These are phyloP conservation scores for Oscarella lobularis DNA, from an alignment of 37 sponge, comb jelly and placozoan species.

Conservation along the genomic window DNA sequence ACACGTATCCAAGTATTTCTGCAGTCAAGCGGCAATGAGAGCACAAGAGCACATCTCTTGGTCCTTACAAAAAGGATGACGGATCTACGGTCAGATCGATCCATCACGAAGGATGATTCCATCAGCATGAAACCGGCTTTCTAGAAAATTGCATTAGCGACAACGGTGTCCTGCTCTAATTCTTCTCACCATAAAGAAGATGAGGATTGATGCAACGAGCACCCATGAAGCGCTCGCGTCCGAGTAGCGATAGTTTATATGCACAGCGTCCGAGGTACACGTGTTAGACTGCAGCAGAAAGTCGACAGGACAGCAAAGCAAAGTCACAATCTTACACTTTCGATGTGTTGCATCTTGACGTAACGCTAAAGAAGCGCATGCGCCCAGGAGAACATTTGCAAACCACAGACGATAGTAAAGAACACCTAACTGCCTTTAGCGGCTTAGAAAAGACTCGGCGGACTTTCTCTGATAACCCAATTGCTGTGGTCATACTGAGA, in stretches of 20 bases:
- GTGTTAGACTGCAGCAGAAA: background rate
- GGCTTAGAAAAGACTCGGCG: too few relatives aligned
- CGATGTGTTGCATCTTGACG: too few relatives aligned
- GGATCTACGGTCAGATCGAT: constrained; percentile 42
- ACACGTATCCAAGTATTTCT: constrained; percentile 81
- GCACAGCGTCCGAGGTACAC: background rate
- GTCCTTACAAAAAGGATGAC: constrained; percentile 50
- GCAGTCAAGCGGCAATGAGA: background rate
- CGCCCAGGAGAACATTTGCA: too few relatives aligned
- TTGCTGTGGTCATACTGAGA: too few relatives aligned
- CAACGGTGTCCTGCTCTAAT: background rate
- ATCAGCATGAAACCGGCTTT: constrained; percentile 87
- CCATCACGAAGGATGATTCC: constrained; percentile 56
- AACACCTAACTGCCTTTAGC: too few relatives aligned
- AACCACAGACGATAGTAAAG: too few relatives aligned
- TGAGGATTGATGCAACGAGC: constrained; percentile 58
- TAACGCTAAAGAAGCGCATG: too few relatives aligned
- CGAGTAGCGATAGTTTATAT: constrained; percentile 39
- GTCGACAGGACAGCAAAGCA: too few relatives aligned
- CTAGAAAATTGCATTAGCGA: constrained; percentile 13
- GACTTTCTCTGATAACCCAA: too few relatives aligned
- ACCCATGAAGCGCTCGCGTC: constrained; percentile 78
- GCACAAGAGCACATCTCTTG: background rate
- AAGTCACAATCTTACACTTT: too few relatives aligned
- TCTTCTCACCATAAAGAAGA: constrained; percentile 80